Percentiles rank a stretch among this genome's conserved stretches.
These are phyloP conservation scores for Rhinoderma darwinii DNA, from an alignment of 2,113 vertebrate species.

Conservation along the genomic window DNA sequence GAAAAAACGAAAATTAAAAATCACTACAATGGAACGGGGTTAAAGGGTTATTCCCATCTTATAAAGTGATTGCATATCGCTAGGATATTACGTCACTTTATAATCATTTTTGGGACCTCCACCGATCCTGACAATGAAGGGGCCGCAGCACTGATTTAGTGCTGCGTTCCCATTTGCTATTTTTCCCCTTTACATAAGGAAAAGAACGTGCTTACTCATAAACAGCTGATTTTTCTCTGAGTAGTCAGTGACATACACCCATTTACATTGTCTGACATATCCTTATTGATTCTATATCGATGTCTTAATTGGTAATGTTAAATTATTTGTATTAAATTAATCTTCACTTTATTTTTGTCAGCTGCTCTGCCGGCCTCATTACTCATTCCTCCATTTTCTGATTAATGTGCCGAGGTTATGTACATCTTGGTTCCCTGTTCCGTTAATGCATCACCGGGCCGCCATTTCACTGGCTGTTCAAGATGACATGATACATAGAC, in stretches of 20 bases:
- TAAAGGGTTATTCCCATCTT: no score
- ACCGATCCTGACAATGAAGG: no score
- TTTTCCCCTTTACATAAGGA: background rate
- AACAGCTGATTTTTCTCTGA: background rate
- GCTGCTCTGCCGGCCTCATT: constrained; percentile 3
- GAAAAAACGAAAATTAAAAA: no score
- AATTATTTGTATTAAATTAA: constrained; percentile 32
- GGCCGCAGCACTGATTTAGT: no score
- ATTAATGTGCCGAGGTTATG: constrained; percentile 39
- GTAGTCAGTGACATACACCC: background rate
- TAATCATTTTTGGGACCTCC: no score
- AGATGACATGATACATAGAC: constrained; percentile 52
- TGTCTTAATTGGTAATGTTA: constrained; percentile 45
- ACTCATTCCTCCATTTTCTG: constrained; percentile 39
- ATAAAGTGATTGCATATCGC: no score
- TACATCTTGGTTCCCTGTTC: constrained; percentile 22
- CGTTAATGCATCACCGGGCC: constrained; percentile 47
- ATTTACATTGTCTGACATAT: background rate
- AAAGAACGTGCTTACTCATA: background rate
- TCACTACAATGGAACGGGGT: no score
- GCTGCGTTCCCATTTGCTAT: no score
- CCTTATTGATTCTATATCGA: constrained; percentile 49
- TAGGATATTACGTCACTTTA: no score
- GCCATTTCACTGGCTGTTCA: constrained; percentile 34
- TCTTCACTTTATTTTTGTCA: constrained; percentile 35